phyloP scores from a whole-genome alignment of 2,888 invertebrate genomes.

The Calameuta idolon region DNA sequence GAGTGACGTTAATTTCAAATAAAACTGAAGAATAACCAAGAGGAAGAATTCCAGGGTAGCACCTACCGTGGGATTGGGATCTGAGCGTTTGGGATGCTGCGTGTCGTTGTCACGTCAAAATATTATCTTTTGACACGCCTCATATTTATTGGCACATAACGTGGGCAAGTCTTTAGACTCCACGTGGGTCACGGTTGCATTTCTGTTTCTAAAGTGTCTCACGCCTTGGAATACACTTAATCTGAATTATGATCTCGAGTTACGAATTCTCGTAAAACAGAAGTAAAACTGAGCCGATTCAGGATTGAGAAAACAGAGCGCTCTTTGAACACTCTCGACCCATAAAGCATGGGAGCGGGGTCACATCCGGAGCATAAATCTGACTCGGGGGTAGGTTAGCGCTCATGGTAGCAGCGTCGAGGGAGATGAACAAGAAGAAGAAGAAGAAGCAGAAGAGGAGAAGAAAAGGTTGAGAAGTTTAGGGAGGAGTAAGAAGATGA shows the following conservation, averaged over 20 bases:
- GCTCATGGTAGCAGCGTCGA: slow-evolving; percentile 31
- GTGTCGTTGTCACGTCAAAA: neutral
- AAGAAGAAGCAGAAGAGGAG: slow-evolving; percentile 20
- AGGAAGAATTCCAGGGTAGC: neutral
- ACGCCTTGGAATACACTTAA: neutral
- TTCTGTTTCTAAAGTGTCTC: neutral
- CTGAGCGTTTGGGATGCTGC: neutral
- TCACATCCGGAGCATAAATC: slow-evolving; percentile 66
- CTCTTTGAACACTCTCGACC: slow-evolving; percentile 50
- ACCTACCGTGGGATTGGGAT: neutral
- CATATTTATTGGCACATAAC: neutral
- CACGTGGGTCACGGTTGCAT: neutral
- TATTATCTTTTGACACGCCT: neutral
- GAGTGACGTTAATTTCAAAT: slow-evolving; percentile 22
- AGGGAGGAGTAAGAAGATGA: slow-evolving; percentile 24
- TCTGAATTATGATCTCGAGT: neutral
- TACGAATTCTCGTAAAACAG: neutral
- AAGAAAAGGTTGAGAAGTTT: slow-evolving; percentile 29
- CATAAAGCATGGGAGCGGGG: slow-evolving; percentile 60
- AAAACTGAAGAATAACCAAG: neutral
- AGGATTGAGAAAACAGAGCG: slow-evolving; percentile 28
- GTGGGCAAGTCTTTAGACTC: neutral
- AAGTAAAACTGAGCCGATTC: neutral
- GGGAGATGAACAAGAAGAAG: slow-evolving; percentile 26
- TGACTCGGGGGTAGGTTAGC: slow-evolving; percentile 45